A percentile compares a stretch with the other conserved stretches of the same genome.
phyloP scores from a whole-genome alignment of 2,888 invertebrate genomes.

The Neoscelio sp. region DNA sequence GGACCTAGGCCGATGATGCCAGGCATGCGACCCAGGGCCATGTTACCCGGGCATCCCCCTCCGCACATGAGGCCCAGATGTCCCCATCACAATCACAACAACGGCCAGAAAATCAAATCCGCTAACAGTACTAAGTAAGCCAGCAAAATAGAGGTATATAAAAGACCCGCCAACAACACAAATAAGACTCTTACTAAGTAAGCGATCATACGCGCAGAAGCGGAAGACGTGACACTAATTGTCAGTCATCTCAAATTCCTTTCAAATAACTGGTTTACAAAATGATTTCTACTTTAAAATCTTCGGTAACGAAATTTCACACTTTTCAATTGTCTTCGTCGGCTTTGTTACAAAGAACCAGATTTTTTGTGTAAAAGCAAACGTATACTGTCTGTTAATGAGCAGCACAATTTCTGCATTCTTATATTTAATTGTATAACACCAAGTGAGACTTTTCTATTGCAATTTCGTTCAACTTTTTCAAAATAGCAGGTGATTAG shows the following conservation, averaged over 20 bases:
- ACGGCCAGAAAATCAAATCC: conserved; percentile 75
- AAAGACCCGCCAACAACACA: conserved; percentile 39
- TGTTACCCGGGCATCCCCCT: conserved; percentile 69
- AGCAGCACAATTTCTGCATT: conserved; percentile 14
- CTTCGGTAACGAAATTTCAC: background rate
- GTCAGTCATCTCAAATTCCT: conserved; percentile 15
- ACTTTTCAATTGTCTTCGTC: conserved; percentile 51
- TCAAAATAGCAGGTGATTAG: background rate
- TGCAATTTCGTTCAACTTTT: conserved; percentile 1
- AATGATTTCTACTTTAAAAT: too few relatives aligned
- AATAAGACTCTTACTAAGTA: conserved; percentile 61
- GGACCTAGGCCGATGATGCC: conserved; percentile 75
- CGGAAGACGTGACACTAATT: conserved; percentile 1
- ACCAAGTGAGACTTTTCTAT: too few relatives aligned
- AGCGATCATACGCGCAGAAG: conserved; percentile 10
- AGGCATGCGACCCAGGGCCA: conserved; percentile 73
- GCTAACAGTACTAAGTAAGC: conserved; percentile 75
- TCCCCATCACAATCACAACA: conserved; percentile 71
- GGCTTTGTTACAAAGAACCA: conserved; percentile 14
- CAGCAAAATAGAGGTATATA: conserved; percentile 78
- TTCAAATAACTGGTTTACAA: too few relatives aligned
- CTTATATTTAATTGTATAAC: conserved; percentile 14
- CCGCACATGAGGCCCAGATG: conserved; percentile 78
- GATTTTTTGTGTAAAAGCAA: background rate
- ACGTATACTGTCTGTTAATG: background rate